Evolutionary conservation across 2,888 invertebrate species (phyloP).

Genomic region (Habrosyne pyritoides): DNA sequence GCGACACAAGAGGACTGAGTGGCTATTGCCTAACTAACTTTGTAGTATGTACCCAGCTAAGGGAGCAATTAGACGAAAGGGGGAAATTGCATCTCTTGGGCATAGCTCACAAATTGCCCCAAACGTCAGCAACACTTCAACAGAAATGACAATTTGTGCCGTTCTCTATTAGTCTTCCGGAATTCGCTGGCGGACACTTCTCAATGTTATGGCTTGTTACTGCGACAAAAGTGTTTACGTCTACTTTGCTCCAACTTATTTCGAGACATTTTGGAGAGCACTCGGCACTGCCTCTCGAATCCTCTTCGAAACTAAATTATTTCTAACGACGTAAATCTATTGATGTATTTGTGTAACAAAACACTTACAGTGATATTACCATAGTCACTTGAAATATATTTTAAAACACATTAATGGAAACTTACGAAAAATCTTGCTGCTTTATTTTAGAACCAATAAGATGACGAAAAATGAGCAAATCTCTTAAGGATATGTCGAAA

Average conservation of each 20-base stretch:
- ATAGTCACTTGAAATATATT: background rate
- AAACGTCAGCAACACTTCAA: slow-evolving; percentile 63
- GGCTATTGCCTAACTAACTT: slow-evolving; percentile 56
- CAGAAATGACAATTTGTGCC: slow-evolving; percentile 64
- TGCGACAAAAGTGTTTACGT: slow-evolving; percentile 5
- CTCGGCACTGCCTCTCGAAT: background rate
- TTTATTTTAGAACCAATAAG: background rate
- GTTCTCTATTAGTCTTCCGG: slow-evolving; percentile 42
- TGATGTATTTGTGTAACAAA: background rate
- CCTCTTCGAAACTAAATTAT: background rate
- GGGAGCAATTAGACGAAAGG: slow-evolving; percentile 70
- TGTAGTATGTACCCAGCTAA: slow-evolving; percentile 40
- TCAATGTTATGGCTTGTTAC: slow-evolving; percentile 1
- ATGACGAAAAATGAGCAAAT: background rate
- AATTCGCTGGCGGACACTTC: slow-evolving; percentile 17
- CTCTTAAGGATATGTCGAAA: background rate
- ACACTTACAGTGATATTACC: background rate
- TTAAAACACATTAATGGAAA: background rate
- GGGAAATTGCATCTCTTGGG: slow-evolving; percentile 77
- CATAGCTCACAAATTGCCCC: slow-evolving; percentile 70
- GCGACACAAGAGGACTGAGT: slow-evolving; percentile 45
- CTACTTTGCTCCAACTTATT: background rate
- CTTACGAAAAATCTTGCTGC: no score
- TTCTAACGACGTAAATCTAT: background rate
- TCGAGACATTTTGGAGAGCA: background rate